Conservation (phyloP, 2,888 invertebrate species). For the Melanchra persicariae region DNA sequence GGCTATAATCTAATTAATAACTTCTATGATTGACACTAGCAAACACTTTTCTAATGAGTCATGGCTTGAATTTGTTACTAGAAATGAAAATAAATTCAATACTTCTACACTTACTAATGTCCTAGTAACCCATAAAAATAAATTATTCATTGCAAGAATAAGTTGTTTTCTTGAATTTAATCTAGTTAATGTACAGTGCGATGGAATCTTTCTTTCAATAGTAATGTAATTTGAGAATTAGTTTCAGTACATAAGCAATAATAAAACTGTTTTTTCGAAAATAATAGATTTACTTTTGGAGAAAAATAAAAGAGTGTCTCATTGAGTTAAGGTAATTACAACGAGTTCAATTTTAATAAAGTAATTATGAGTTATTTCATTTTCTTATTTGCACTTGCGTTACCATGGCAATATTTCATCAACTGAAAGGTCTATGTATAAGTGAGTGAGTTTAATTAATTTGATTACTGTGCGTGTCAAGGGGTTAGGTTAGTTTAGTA, state of each 20-base stretch:
- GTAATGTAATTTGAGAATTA: conserved; percentile 38
- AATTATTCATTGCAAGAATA: conserved; percentile 49
- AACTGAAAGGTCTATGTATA: background rate
- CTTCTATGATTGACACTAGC: conserved; percentile 28
- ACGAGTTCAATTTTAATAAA: background rate
- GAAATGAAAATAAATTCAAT: conserved; percentile 5
- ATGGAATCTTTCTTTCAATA: conserved; percentile 22
- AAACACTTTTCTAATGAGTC: conserved; percentile 8
- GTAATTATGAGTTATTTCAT: too few relatives aligned
- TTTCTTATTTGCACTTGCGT: background rate
- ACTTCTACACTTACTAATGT: background rate
- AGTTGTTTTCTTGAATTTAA: conserved; percentile 41
- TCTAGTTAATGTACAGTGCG: conserved; percentile 37
- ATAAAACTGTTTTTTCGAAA: conserved; percentile 3
- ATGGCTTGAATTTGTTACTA: conserved; percentile 5
- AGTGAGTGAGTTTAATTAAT: background rate
- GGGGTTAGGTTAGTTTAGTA: background rate
- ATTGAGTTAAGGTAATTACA: background rate
- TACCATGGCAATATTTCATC: background rate
- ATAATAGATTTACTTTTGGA: conserved; percentile 13
- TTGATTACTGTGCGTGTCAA: background rate
- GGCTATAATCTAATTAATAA: conserved; percentile 24
- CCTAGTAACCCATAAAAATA: conserved; percentile 23
- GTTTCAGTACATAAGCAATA: conserved; percentile 4
- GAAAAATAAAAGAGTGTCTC: background rate